These are phyloP conservation scores for Psittacara wagleri DNA, from an alignment of 2,113 vertebrate species.

Conservation along the genomic window DNA sequence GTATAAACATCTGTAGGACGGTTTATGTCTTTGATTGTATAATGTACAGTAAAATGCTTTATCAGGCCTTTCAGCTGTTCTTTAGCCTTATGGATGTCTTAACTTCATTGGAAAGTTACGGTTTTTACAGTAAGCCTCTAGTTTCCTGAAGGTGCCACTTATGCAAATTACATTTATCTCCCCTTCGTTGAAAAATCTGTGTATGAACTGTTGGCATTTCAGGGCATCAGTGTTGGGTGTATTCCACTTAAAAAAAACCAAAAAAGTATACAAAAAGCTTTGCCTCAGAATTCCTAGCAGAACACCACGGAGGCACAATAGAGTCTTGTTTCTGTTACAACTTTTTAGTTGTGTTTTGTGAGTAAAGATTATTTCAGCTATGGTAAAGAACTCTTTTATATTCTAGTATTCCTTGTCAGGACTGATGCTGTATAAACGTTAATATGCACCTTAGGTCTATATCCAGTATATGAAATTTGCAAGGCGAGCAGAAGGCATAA, in stretches of 20 bases:
- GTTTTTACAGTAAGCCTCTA: neutral
- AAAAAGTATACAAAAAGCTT: neutral
- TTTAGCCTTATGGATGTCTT: neutral
- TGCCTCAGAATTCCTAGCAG: neutral
- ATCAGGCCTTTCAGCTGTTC: neutral
- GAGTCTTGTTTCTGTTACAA: neutral
- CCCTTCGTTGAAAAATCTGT: neutral
- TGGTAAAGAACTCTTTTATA: neutral
- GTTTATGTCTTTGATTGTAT: neutral
- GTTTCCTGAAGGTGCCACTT: neutral
- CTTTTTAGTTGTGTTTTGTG: neutral
- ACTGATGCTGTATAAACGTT: neutral
- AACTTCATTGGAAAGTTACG: neutral
- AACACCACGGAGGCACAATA: neutral
- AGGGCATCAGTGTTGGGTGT: neutral
- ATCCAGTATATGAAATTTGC: conserved; percentile 99
- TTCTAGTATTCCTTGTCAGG: neutral
- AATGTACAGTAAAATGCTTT: neutral
- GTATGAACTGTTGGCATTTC: neutral
- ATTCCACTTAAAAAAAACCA: neutral
- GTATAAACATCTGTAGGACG: neutral
- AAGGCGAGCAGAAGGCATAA: conserved; percentile 96
- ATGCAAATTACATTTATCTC: neutral
- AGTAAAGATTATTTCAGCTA: neutral
- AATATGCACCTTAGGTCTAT: conserved; percentile 80